Percentiles rank a stretch among this genome's conserved stretches.
These are phyloP conservation scores for Rhynchophorus ferrugineus DNA, from an alignment of 1,140 invertebrate genomes.

Conservation along the genomic window DNA sequence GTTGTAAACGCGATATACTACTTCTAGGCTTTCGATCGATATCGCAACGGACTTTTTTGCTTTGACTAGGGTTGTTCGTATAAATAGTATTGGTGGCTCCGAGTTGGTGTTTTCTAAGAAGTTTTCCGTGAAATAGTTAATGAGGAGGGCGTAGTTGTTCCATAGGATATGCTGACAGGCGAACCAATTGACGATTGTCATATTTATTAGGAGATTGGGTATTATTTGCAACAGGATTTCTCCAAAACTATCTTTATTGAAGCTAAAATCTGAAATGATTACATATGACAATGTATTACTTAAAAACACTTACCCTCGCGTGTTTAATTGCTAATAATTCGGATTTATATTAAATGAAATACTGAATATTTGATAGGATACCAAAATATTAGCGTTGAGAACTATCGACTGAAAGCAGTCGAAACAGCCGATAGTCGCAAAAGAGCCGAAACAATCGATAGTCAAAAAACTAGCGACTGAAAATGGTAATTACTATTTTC, in stretches of 20 bases:
- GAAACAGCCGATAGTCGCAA: too few relatives aligned
- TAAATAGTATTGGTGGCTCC: background rate
- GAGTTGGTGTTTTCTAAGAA: background rate
- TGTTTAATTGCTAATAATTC: background rate
- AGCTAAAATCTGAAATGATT: background rate
- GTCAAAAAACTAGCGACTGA: too few relatives aligned
- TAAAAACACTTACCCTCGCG: background rate
- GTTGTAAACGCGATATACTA: background rate
- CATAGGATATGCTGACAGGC: background rate
- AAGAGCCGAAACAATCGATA: too few relatives aligned
- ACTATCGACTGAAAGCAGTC: too few relatives aligned
- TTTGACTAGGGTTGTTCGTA: background rate
- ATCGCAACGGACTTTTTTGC: background rate
- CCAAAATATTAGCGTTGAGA: too few relatives aligned
- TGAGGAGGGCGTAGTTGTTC: background rate
- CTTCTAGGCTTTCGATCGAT: background rate
- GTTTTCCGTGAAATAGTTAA: background rate
- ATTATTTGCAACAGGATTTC: background rate
- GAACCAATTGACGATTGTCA: background rate
- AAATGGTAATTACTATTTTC: too few relatives aligned
- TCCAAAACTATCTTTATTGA: background rate
- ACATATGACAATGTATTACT: background rate
- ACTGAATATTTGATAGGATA: too few relatives aligned
- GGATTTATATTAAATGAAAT: too few relatives aligned
- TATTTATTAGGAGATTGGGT: background rate